Percentiles rank a stretch among this genome's conserved stretches.
phyloP scores from a whole-genome alignment of 92 coral and sea anemone genomes.

The Virgularia gustaviana region DNA sequence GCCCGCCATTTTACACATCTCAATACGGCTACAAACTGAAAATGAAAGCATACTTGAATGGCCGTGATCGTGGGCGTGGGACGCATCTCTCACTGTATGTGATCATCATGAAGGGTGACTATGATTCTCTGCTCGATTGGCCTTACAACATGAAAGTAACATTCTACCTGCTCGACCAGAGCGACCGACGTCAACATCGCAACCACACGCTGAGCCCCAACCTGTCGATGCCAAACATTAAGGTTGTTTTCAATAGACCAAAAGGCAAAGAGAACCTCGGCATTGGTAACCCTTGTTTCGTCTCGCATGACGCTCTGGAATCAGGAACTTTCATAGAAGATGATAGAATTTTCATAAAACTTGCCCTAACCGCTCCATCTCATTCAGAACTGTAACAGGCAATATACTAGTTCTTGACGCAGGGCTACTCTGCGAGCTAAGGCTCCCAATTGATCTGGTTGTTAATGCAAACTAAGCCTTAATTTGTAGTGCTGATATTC shows the following conservation, averaged over 20 bases:
- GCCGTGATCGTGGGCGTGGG: slow-evolving; percentile 92
- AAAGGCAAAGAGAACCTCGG: slow-evolving; percentile 88
- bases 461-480: no score
- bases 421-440: no score
- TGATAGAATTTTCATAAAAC: slow-evolving; percentile 81
- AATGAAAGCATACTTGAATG: slow-evolving; percentile 87
- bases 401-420: no score
- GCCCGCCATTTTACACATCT: slow-evolving; percentile 88
- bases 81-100: slow-evolving; percentile 88
- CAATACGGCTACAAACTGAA: slow-evolving; percentile 93
- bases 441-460: no score
- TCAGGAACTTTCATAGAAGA: slow-evolving; percentile 82
- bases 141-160: slow-evolving; percentile 98
- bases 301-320: slow-evolving; percentile 77
- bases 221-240: slow-evolving; percentile 94
- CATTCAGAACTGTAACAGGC: neutral
- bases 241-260: slow-evolving; percentile 94
- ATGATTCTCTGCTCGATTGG: slow-evolving; percentile 90
- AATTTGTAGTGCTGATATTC: no score
- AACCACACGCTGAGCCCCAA: slow-evolving; percentile 88
- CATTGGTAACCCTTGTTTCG: slow-evolving; percentile 97
- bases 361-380: slow-evolving; percentile 24
- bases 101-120: slow-evolving; percentile 95
- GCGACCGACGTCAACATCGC: slow-evolving; percentile 84
- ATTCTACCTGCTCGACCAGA: slow-evolving; percentile 80